Base-by-base conservation (phyloP, 1,140 invertebrate species). In the Microvelia longipes region DNA sequence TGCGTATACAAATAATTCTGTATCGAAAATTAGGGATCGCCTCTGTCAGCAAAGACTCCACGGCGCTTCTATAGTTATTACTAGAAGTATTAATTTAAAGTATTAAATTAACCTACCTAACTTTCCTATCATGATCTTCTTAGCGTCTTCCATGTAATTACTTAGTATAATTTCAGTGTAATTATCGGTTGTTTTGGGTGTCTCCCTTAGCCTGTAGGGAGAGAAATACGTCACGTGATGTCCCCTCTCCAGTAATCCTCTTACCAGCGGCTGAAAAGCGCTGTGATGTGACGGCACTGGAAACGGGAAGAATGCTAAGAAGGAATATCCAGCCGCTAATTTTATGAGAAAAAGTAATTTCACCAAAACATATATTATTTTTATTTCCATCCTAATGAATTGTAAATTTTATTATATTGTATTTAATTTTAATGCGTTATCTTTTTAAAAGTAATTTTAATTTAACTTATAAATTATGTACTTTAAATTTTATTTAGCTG, bases 201-300 rank as follows among this genome's bases (percentile, higher is more conserved):
- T 28, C 2, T 28, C 26, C 24, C 62, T 73, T 2, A 29, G 71
- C 28, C 29, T 69, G 5, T 11, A 11, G 5, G 35, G 35, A 50
- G 35, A 11, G 1, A 76, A 24, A 27, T 74, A 69, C 1, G 76
- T 75, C 1, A 77, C 66, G 25, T 78, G 50, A 66, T 77, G 76
- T 1, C 76, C 75, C 70, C 73, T 68, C n/a, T 67, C 62, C 1
- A 73, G 73, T 30, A 78, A 64, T 50, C 69, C 71, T 50, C 63
- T 66, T 0, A 74, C 28, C 11, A 73, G 28, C 0, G 71, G 69
- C 66, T 70, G 50, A 60, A 73, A 72, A 19, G 29, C 66, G 2
- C 62, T 30, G 29, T 74, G 71, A 65, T 75, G 74, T 14, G 72
- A 73, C 1, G 60, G 35, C 19, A 65, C 62, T 15, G 70, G 70